Conservation (phyloP, 2,888 invertebrate species). For the Chrysolina oricalcia region DNA sequence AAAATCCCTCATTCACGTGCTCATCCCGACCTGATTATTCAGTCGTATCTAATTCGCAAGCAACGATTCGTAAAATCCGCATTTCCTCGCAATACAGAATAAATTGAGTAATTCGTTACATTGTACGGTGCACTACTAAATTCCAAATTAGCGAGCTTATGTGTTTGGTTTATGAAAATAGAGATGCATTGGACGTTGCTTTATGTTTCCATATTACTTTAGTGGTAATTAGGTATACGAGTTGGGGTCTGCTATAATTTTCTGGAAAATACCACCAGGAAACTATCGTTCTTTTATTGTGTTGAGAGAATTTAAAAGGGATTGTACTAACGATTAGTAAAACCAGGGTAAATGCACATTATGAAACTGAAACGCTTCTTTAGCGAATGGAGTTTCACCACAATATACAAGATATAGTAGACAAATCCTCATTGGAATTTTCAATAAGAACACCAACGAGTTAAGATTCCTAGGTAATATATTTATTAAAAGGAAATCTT, state of each 20-base stretch:
- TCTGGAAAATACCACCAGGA: neutral
- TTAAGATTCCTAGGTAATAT: too few relatives aligned
- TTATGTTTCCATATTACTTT: conserved; percentile 5
- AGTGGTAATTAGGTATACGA: conserved; percentile 5
- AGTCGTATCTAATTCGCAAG: neutral
- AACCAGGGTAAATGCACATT: too few relatives aligned
- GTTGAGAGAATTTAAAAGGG: neutral
- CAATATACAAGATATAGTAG: too few relatives aligned
- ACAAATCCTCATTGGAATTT: too few relatives aligned
- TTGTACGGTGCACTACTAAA: conserved; percentile 28
- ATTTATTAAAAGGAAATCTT: neutral
- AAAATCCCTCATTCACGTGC: neutral
- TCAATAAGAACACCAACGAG: too few relatives aligned
- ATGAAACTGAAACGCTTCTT: too few relatives aligned
- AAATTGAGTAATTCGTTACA: conserved; percentile 40
- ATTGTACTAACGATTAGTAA: too few relatives aligned
- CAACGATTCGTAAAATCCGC: neutral
- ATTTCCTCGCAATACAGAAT: conserved; percentile 33
- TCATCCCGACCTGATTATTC: neutral
- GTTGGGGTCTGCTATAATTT: neutral
- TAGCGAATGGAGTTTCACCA: too few relatives aligned
- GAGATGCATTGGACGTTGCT: conserved; percentile 25
- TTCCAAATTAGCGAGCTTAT: conserved; percentile 39
- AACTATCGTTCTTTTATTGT: neutral
- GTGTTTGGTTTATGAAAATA: conserved; percentile 29